These are phyloP conservation scores for Poeciliopsis presidionis DNA, from an alignment of 2,797 vertebrate genomes.

Conservation along the genomic window DNA sequence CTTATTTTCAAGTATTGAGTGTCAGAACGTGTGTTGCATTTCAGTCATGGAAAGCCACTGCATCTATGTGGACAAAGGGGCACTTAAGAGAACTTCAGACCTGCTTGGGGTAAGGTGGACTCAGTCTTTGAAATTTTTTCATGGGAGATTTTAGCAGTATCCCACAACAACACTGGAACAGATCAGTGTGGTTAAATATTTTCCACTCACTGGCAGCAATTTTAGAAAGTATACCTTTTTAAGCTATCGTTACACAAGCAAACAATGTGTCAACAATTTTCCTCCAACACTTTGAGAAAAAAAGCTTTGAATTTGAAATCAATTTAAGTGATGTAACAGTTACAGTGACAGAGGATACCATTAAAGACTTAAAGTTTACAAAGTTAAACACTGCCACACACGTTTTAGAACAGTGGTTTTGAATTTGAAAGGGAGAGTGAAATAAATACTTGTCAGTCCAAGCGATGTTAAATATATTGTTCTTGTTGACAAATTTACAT, in stretches of 20 bases:
- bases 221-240: background rate
- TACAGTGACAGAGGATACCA: background rate
- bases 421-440: background rate
- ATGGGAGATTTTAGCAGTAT: background rate
- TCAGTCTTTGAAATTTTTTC: constrained; percentile 14
- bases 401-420: background rate
- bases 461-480: background rate
- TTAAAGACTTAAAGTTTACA: no score
- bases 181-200: background rate
- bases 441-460: background rate
- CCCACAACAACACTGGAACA: background rate
- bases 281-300: background rate
- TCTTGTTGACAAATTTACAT: background rate
- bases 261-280: background rate
- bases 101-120: constrained; percentile 85
- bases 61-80: constrained; percentile 87
- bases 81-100: constrained; percentile 86
- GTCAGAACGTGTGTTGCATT: constrained; percentile 31
- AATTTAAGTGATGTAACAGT: background rate
- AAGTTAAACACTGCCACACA: no score
- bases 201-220: background rate
- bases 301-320: background rate
- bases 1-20: background rate
- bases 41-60: constrained; percentile 89
- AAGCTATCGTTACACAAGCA: background rate